Base-by-base conservation (phyloP, 2,797 vertebrate species). In the Macroramphosus scolopax region DNA sequence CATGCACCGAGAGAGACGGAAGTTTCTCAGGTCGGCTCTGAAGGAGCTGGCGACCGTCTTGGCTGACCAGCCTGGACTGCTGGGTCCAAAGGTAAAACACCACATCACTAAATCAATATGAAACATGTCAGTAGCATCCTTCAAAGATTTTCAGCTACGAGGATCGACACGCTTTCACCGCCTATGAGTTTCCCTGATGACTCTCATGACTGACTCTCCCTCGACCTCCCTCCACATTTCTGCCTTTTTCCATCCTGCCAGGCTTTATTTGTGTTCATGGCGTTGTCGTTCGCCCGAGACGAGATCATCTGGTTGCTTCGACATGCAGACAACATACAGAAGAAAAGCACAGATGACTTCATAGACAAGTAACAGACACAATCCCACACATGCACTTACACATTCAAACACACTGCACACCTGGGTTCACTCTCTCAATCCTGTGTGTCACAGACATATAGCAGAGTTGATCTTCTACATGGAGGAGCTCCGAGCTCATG, bases 191-290 rank as follows among this genome's bases (percentile, higher is more conserved):
- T 22, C 20, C 6, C 20, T 22, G 20, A 22, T 6, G 20, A 22
- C 20, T 22, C 6, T 22, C 20, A 22, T 22, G n/a, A 22, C 20
- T 8, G 1, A 43, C 1, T 28, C 2, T 49, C 4, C 35, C 4
- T 33, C 14, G n/a, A 30, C n/a, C n/a, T 12, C 15, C 18, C 9
- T 55, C 22, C 5, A 0, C 6, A 22, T 41, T 17, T 31, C 10
- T 2, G 15, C 6, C 8, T 52, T 7, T 28, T 10, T 22, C 3
- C 29, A 0, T 31, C 25, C 42, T 68, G 25, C 20, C 32, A 98
- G 95, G 97, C 97, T 6, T 88, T 99, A 50, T 99, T 99, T 83
- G 95, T 99, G 31, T 99, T 99, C 87, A 99, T 99, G 96, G 96
- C 96, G 1, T 81, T 99, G 66, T 99, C 96, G 0, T 99, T 99